Conservation (phyloP, 1,140 invertebrate genomes). For the Drosophila pseudoobscura region DNA sequence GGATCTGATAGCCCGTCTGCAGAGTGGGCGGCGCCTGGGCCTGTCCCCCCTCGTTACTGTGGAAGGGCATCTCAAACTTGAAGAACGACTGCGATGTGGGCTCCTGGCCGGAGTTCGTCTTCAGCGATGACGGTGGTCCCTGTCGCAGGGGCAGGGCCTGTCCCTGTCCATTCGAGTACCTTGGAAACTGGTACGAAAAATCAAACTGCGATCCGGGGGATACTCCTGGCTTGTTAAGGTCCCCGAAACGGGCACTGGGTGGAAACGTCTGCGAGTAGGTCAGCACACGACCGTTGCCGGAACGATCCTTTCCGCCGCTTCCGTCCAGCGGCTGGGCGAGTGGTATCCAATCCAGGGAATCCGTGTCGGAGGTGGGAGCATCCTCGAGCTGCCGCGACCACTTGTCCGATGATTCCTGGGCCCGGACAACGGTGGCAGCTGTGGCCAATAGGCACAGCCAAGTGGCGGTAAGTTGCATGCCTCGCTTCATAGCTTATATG, state of each 20-base stretch:
- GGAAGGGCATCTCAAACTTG: slow-evolving; percentile 82
- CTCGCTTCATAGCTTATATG: slow-evolving; percentile 69
- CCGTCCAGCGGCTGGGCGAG: slow-evolving; percentile 70
- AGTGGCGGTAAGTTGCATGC: slow-evolving; percentile 63
- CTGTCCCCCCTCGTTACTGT: slow-evolving; percentile 49
- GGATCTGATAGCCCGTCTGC: slow-evolving; percentile 80
- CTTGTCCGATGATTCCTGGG: slow-evolving; percentile 60
- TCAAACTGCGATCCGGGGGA: slow-evolving; percentile 53
- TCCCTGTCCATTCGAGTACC: slow-evolving; percentile 46
- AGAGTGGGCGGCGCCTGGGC: slow-evolving; percentile 62
- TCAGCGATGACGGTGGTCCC: slow-evolving; percentile 30
- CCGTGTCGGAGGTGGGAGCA: slow-evolving; percentile 48
- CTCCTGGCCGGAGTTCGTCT: slow-evolving; percentile 48
- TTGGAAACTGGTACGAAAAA: slow-evolving; percentile 73
- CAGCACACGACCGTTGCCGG: slow-evolving; percentile 71
- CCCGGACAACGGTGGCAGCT: slow-evolving; percentile 29
- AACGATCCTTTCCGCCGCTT: slow-evolving; percentile 67
- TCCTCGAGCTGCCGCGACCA: slow-evolving; percentile 79
- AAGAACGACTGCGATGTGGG: slow-evolving; percentile 82
- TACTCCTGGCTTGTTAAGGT: slow-evolving; percentile 53
- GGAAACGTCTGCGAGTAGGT: slow-evolving; percentile 81
- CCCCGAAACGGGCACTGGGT: slow-evolving; percentile 68
- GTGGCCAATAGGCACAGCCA: slow-evolving; percentile 58
- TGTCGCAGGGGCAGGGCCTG: slow-evolving; percentile 60
- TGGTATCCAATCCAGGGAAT: slow-evolving; percentile 76